Conservation (phyloP, 1,140 invertebrate species). For the Polyergus mexicanus region DNA sequence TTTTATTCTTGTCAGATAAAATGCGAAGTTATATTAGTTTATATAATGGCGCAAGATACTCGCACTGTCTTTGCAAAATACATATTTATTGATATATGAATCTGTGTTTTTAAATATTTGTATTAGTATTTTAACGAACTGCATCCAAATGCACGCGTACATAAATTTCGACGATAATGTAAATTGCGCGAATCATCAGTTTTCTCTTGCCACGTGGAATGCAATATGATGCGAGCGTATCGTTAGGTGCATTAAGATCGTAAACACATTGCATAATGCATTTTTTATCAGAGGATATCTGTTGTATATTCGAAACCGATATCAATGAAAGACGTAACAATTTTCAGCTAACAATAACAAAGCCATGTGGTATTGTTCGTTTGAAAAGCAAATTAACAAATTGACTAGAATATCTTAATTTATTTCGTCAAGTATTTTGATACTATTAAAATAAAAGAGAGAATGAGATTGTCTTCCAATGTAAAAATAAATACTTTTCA, state of each 20-base stretch:
- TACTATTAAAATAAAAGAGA: neutral
- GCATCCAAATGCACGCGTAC: neutral
- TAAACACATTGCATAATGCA: conserved; percentile 50
- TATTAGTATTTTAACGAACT: neutral
- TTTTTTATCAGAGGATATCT: conserved; percentile 31
- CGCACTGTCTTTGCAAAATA: neutral
- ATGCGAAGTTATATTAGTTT: neutral
- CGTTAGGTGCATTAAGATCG: conserved; percentile 4
- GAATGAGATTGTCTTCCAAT: neutral
- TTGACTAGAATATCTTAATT: neutral
- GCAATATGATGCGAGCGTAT: neutral
- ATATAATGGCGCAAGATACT: neutral
- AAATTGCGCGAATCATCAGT: conserved; percentile 16
- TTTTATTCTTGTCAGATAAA: conserved; percentile 11
- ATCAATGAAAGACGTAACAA: neutral
- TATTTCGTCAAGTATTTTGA: neutral
- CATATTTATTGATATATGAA: neutral
- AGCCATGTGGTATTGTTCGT: neutral
- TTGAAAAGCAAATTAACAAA: neutral
- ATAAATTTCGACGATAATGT: conserved; percentile 32
- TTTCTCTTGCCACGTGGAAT: conserved; percentile 20
- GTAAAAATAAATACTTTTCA: too few species aligned
- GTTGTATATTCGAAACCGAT: neutral
- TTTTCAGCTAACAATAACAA: neutral
- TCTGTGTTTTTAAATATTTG: neutral